Percentiles rank a stretch among this genome's conserved stretches.
These are phyloP conservation scores for mouse (Mus musculus) DNA, from an alignment of 2,113 vertebrate species.

Conservation along the genomic window GRCm39 chr7:5039001-5039500, in stretches of 20 bases:
- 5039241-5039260: slow-evolving; percentile 80
- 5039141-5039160: slow-evolving; percentile 82
- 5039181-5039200: slow-evolving; percentile 78
- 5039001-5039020: slow-evolving; percentile 63
- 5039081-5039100: neutral
- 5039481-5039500: neutral
- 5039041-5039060: neutral
- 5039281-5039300: slow-evolving; percentile 52
- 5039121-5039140: slow-evolving; percentile 77
- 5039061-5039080: neutral
- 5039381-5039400: slow-evolving; percentile 63
- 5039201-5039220: slow-evolving; percentile 82
- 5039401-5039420: slow-evolving; percentile 78
- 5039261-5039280: slow-evolving; percentile 49
- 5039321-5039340: slow-evolving; percentile 82
- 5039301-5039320: slow-evolving; percentile 83
- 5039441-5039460: slow-evolving; percentile 29
- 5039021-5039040: slow-evolving; percentile 33
- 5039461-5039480: slow-evolving; percentile 61
- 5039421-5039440: slow-evolving; percentile 80
- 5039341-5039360: slow-evolving; percentile 80
- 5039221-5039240: slow-evolving; percentile 77
- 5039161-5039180: slow-evolving; percentile 76
- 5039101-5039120: slow-evolving; percentile 71
- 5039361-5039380: slow-evolving; percentile 70